Evolutionary conservation across 2,113 vertebrate genomes (phyloP), one percentile per base, ranked within the genome.

Genomic region (Garra rufa): DNA sequence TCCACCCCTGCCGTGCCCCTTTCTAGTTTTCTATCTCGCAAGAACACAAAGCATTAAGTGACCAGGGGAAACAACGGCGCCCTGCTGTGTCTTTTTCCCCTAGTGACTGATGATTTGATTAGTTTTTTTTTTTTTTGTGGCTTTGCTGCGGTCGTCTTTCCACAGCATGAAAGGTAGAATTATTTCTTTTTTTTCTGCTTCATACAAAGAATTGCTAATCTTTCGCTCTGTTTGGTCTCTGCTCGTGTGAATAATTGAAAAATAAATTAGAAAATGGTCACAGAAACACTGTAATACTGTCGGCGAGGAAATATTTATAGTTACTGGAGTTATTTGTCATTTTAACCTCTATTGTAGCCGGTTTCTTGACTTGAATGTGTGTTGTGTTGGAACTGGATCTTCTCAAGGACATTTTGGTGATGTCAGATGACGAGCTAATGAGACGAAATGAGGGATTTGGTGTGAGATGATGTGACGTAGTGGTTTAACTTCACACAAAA

Each of bases 311-410:
- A 38, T 69, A 71, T 59, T 57, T 80, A 24, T n/a, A 21, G 82
- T 83, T 87, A 77, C 91, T 89, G 87, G 86, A 21, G 82, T 83
- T 87, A 77, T 91, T 89, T 87, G 86, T 92, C 89, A 91, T 87
- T 65, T 92, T 91, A 90, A 89, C 76, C 83, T 28, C 8, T 85
- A 57, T 89, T 90, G 87, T 79, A 88, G 78, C 84, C 86, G 77
- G 3, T 38, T 67, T 38, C 15, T 38, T 52, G 15, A 30, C 26
- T 34, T 52, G 26, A 30, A 21, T 52, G 21, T 59, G n/a, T 24
- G 19, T 41, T 19, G 8, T 28, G 10, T 17, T 55, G 74, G 73
- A 75, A 21, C 26, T 5, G 52, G 75, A 34, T 38, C 28, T 50
- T 76, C 17, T 52, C 26, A 55, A 48, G 6, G 48, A 55, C 19